These are phyloP conservation scores for Nycteola revayana DNA, from an alignment of 2,888 invertebrate species.

Conservation along the genomic window DNA sequence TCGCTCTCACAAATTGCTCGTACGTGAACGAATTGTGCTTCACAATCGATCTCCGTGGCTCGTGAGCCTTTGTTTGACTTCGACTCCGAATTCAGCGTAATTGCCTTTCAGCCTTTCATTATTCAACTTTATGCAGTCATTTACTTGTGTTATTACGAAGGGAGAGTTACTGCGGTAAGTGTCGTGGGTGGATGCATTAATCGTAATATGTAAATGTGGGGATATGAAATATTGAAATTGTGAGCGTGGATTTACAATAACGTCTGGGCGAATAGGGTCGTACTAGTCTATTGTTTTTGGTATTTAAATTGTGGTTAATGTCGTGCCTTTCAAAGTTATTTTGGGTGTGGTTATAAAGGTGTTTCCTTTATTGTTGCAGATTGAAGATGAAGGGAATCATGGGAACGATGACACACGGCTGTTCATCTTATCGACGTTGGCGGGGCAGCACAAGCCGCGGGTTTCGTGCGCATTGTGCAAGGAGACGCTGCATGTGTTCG, in stretches of 20 bases:
- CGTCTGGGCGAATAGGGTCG: constrained; percentile 38
- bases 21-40: constrained; percentile 76
- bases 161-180: constrained; percentile 70
- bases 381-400: constrained; percentile 99
- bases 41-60: constrained; percentile 73
- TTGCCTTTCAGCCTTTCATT: constrained; percentile 81
- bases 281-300: constrained; percentile 42
- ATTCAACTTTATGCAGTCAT: constrained; percentile 81
- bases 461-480: constrained; percentile 95
- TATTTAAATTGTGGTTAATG: constrained; percentile 22
- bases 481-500: constrained; percentile 95
- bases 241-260: constrained; percentile 58
- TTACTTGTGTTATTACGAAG: constrained; percentile 79
- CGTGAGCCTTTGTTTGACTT: constrained; percentile 78
- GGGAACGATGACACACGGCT: constrained; percentile 99
- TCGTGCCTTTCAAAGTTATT: constrained; percentile 8
- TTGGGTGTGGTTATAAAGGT: neutral
- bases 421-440: constrained; percentile 96
- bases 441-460: constrained; percentile 93
- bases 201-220: constrained; percentile 78
- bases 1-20: constrained; percentile 74
- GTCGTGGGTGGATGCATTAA: constrained; percentile 80
- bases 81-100: constrained; percentile 79
- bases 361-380: constrained; percentile 84
- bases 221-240: constrained; percentile 77